These are phyloP conservation scores for Polyergus mexicanus DNA, from an alignment of 1,140 invertebrate genomes.

Conservation along the genomic window DNA sequence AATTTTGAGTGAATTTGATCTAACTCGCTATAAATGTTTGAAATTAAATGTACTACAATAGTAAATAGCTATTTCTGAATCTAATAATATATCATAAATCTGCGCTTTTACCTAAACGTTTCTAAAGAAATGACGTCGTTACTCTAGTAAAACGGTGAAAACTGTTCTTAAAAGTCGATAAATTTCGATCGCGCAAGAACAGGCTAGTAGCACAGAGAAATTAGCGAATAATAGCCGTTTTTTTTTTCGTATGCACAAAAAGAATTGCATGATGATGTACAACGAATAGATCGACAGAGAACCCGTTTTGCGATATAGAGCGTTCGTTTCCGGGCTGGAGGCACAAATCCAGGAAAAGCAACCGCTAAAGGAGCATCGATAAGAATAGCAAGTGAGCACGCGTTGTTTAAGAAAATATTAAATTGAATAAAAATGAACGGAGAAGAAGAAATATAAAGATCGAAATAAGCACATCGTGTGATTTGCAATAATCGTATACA, in stretches of 20 bases:
- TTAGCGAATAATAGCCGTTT: conserved; percentile 25
- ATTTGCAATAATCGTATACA: conserved; percentile 2
- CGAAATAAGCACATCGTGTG: not conserved
- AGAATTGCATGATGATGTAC: conserved; percentile 17
- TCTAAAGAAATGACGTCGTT: conserved; percentile 44
- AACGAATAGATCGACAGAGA: conserved; percentile 17
- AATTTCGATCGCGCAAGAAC: conserved; percentile 46
- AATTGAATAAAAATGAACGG: too few relatives aligned
- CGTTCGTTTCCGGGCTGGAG: not conserved
- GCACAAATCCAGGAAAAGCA: not conserved
- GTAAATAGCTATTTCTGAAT: not conserved
- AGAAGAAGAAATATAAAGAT: not conserved
- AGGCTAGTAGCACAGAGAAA: conserved; percentile 36
- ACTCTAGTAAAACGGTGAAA: conserved; percentile 38
- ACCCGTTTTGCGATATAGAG: conserved; percentile 8
- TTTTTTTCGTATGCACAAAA: conserved; percentile 11
- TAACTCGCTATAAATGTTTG: not conserved
- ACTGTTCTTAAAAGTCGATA: conserved; percentile 48
- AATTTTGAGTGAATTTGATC: not conserved
- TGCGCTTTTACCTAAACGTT: not conserved
- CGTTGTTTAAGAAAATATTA: conserved; percentile 9
- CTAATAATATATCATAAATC: conserved; percentile 21
- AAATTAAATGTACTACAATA: not conserved
- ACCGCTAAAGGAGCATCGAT: conserved; percentile 4
- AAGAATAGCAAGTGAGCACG: conserved; percentile 16